These are phyloP conservation scores for Magallana nippona DNA, from an alignment of 2,888 invertebrate genomes.

Conservation along the genomic window DNA sequence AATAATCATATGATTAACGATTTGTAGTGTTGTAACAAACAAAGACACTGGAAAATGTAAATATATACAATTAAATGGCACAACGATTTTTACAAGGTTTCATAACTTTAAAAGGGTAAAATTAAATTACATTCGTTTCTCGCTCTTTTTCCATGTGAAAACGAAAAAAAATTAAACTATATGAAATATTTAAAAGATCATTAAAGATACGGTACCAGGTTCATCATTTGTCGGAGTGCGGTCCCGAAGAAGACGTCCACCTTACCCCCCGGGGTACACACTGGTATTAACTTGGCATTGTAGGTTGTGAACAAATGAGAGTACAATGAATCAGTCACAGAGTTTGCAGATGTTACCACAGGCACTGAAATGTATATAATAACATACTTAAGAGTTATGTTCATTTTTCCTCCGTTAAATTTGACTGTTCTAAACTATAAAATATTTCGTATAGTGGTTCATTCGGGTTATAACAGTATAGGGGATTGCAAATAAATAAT, in stretches of 20 bases:
- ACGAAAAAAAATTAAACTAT: neutral
- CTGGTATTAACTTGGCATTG: constrained; percentile 52
- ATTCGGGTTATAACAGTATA: too few species aligned
- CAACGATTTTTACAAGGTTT: neutral
- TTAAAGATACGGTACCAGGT: constrained; percentile 49
- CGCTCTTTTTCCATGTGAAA: neutral
- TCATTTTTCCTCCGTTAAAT: too few species aligned
- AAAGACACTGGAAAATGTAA: too few species aligned
- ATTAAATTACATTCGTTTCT: neutral
- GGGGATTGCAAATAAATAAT: too few species aligned
- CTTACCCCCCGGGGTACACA: constrained; percentile 53
- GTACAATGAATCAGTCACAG: constrained; percentile 37
- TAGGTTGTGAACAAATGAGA: constrained; percentile 55
- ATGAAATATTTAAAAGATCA: too few species aligned
- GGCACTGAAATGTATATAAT: neutral
- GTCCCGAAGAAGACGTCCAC: constrained; percentile 56
- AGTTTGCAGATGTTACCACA: neutral
- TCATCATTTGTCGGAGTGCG: constrained; percentile 60
- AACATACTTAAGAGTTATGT: too few species aligned
- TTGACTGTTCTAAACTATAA: neutral
- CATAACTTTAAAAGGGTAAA: too few species aligned
- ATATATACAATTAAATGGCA: too few species aligned
- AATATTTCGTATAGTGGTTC: neutral
- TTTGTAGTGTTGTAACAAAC: too few species aligned
- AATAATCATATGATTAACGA: too few species aligned